Percentiles rank a stretch among this genome's conserved stretches.
phyloP scores from a whole-genome alignment of 2,797 vertebrate species.

The Anguilla obscura region DNA sequence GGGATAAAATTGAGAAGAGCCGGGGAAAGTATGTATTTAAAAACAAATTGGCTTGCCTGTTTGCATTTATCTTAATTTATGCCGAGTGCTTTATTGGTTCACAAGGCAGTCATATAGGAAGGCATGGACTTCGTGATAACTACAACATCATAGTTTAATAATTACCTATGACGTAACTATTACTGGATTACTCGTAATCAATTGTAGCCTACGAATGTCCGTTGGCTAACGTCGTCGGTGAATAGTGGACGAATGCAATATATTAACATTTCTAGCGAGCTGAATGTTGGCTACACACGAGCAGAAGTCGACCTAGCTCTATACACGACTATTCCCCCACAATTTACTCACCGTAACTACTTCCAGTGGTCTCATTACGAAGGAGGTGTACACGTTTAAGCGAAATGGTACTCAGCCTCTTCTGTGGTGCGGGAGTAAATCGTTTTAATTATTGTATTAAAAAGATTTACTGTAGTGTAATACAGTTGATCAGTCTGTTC shows the following conservation, averaged over 20 bases:
- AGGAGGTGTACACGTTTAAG: too few species aligned
- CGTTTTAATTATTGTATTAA: background rate
- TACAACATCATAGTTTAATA: slow-evolving; percentile 47
- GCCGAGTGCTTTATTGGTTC: background rate
- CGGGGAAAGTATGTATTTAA: slow-evolving; percentile 33
- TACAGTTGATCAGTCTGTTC: background rate
- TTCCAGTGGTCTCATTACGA: too few species aligned
- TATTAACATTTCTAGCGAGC: background rate
- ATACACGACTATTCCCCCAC: background rate
- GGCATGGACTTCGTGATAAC: background rate
- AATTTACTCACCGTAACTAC: background rate
- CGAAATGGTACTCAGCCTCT: too few species aligned
- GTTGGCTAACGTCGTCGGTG: background rate
- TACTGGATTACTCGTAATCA: background rate
- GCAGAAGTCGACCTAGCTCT: background rate
- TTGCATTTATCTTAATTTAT: background rate
- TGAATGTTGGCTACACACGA: background rate
- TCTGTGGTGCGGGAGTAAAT: too few species aligned
- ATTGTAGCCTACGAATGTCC: background rate
- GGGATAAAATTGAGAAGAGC: slow-evolving; percentile 53
- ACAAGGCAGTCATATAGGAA: background rate
- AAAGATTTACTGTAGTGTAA: background rate
- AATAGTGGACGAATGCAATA: background rate
- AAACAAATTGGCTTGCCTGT: background rate
- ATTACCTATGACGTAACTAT: slow-evolving; percentile 38